These are phyloP conservation scores for Eristalis pertinax DNA, from an alignment of 2,888 invertebrate species.

Conservation along the genomic window DNA sequence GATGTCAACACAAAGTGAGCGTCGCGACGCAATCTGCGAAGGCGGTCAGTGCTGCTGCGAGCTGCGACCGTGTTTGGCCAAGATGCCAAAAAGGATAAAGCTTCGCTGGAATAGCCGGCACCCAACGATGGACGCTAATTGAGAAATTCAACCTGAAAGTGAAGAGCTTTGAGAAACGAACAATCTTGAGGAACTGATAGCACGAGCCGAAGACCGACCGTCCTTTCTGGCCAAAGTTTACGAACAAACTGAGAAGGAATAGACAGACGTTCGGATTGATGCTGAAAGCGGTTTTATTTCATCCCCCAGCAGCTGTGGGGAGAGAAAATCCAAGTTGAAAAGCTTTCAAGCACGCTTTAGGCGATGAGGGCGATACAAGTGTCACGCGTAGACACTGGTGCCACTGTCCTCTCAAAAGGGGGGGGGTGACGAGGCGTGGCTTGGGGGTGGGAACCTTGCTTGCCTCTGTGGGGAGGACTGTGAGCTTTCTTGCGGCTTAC, in stretches of 20 bases:
- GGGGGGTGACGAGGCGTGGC: background rate
- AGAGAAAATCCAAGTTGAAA: background rate
- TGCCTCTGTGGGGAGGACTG: background rate
- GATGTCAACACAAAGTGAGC: background rate
- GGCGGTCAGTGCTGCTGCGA: background rate
- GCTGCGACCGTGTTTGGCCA: background rate
- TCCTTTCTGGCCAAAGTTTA: conserved; percentile 41
- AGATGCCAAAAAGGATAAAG: background rate
- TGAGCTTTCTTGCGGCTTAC: background rate
- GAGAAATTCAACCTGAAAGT: background rate
- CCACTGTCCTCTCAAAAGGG: background rate
- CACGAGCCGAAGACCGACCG: background rate
- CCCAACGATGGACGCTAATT: background rate
- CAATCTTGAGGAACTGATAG: background rate
- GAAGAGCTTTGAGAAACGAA: background rate
- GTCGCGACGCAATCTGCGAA: background rate
- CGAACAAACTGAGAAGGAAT: conserved; percentile 57
- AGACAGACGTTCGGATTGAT: conserved; percentile 40
- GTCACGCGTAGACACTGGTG: background rate
- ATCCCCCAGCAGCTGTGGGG: background rate
- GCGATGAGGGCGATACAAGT: background rate
- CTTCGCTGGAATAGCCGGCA: background rate
- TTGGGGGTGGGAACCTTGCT: background rate
- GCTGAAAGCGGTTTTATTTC: conserved; percentile 20
- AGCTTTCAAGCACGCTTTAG: background rate